Base-by-base conservation (phyloP, 2,113 vertebrate species). In the Oryzias celebensis region DNA sequence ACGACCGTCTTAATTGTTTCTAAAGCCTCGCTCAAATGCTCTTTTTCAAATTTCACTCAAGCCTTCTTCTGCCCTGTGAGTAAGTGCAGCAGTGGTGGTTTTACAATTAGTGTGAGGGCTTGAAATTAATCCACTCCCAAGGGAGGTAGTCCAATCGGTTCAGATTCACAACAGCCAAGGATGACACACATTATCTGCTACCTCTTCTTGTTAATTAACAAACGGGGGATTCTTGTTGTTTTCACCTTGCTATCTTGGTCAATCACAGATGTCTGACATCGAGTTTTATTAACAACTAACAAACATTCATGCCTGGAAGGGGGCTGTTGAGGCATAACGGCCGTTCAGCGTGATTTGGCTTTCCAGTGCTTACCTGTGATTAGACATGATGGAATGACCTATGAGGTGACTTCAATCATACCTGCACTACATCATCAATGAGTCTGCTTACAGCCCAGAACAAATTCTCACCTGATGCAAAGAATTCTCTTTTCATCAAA, bases 241-340 rank as follows among this genome's bases (percentile, higher is more conserved):
- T 46, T 73, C 52, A 63, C 41, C 36, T 31, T 75, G 55, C 56
- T 54, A 47, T 57, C 56, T 20, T 66, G 77, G 67, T 62, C 62
- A 51, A 65, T 90, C 73, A 83, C 80, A 68, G 49, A 81, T 62
- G 65, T 75, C 68, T 84, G 72, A 83, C 58, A 18, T 45, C 26
- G 47, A 50, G 23, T 47, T 75, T 75, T 46, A 62, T 64, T 61
- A 55, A 62, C 20, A 65, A 48, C 72, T 80, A 60, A 73, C 13
- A 26, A 41, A 60, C 22, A 54, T 50, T 46, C 14, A 50, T 5
- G 8, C 67, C 57, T 55, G 55, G 18, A 55, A 47, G 5, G 52
- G 49, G 60, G 22, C 17, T 22, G 12, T 63, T 55, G 48, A 62
- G 55, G 18, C 44, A 44, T 41, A n/a, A 13, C 20, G 18, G 24